Conservation (phyloP, 1,140 invertebrate genomes). For the Colletes gigas region DNA sequence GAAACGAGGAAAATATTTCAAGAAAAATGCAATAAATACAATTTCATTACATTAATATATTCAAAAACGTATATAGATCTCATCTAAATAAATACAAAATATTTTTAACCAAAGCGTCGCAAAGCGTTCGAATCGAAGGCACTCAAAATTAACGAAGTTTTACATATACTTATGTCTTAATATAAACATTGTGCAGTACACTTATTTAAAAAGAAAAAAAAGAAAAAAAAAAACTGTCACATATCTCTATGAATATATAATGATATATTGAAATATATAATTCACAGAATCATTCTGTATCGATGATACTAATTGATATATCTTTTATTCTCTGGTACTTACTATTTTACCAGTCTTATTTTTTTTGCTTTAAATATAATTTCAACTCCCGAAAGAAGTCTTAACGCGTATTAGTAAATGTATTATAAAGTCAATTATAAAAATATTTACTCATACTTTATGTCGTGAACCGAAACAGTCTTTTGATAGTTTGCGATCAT, state of each 20-base stretch:
- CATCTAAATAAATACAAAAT: slow-evolving; percentile 36
- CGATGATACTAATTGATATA: background rate
- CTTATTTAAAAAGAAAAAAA: background rate
- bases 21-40: slow-evolving; percentile 16
- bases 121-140: background rate
- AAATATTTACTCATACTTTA: slow-evolving; percentile 6
- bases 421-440: slow-evolving; percentile 22
- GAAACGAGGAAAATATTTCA: background rate
- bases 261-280: slow-evolving; percentile 18
- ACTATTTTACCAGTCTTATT: background rate
- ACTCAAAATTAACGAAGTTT: background rate
- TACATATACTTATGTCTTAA: background rate
- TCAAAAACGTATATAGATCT: slow-evolving; percentile 3
- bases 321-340: background rate
- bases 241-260: background rate
- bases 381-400: background rate
- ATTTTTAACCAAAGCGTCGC: slow-evolving; percentile 8
- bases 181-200: slow-evolving; percentile 1
- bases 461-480: background rate
- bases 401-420: background rate
- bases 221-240: background rate
- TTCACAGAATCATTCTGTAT: background rate
- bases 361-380: background rate
- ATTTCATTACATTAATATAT: slow-evolving; percentile 9
- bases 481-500: background rate